Base-by-base conservation (phyloP, 2,113 vertebrate species). In the Mellivora capensis region DNA sequence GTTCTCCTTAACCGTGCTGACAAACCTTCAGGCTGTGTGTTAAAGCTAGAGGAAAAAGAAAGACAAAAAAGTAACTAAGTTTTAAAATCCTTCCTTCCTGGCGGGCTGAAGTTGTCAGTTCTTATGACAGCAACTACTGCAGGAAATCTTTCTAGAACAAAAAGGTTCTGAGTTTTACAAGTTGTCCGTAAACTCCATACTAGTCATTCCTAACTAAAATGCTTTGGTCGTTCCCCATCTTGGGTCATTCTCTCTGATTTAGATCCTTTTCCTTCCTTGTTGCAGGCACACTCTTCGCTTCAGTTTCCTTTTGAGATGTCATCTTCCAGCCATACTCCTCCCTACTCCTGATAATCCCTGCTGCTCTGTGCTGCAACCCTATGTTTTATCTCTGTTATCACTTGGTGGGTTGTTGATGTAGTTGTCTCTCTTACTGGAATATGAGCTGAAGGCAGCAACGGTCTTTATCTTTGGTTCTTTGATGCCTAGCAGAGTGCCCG, bases 51-150 rank as follows among this genome's bases (percentile, higher is more conserved):
- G 62, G 49, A 91, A 84, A 87, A 71, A 90, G n/a, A 76, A 91
- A 89, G 71, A 80, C 62, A 88, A 82, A 96, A 88, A 80, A 76
- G 52, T 76, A 95, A 69, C 29, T 67, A 89, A 81, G 57, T 94
- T 94, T 96, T 97, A 90, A 84, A 96, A 91, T 69, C 29, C 79
- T 95, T 94, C n/a, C 34, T 96, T 80, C 77, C 88, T 85, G 57
- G 49, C 69, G 93, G 59, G 87, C 89, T 93, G 25, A 93, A 44
- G 67, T 87, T 94, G 67, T 94, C 80, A 52, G 80, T 90, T 94
- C 69, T 94, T 90, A 84, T 57, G 83, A 95, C 94, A 90, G 69
- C 77, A 90, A 12, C 72, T 72, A n/a, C 10, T n/a, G 10, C 52
- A 79, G 90, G 67, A 94, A 91, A 31, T 18, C 86, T 23, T 92